phyloP scores from a whole-genome alignment of 2,113 vertebrate species.

The Columba livia region DNA sequence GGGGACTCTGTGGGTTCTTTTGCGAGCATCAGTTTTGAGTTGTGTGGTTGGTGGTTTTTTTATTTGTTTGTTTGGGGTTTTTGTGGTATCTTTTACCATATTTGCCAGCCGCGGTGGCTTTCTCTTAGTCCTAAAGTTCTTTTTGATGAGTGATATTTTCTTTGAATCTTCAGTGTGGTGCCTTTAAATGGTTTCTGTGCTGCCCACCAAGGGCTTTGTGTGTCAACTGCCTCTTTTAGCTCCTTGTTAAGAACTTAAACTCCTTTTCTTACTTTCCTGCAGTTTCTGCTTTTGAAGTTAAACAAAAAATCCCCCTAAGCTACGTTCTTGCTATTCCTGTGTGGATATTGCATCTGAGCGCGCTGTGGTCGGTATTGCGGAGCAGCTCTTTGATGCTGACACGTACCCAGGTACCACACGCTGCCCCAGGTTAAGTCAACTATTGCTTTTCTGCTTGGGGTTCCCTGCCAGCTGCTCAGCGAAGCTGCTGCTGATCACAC shows the following conservation, averaged over 20 bases:
- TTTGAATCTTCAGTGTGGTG: neutral
- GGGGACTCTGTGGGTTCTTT: neutral
- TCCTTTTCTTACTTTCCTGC: neutral
- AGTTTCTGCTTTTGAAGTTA: neutral
- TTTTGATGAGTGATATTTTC: neutral
- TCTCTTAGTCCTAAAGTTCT: neutral
- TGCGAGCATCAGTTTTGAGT: neutral
- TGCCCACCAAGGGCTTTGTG: neutral
- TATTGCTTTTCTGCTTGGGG: neutral
- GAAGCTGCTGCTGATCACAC: neutral
- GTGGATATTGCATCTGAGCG: fast-evolving
- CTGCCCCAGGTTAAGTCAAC: neutral
- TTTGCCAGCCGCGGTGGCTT: neutral
- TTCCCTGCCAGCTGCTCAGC: neutral
- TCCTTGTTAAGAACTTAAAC: neutral
- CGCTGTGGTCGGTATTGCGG: neutral
- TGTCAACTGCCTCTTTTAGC: neutral
- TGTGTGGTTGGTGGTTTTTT: neutral
- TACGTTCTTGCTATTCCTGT: neutral
- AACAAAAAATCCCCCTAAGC: neutral
- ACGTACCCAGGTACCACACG: neutral
- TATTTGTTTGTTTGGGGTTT: neutral
- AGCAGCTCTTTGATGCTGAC: neutral
- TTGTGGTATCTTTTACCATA: neutral
- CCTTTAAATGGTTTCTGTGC: neutral